Evolutionary conservation across 2,888 invertebrate species (phyloP).

Genomic region (Eupeodes latifasciatus): DNA sequence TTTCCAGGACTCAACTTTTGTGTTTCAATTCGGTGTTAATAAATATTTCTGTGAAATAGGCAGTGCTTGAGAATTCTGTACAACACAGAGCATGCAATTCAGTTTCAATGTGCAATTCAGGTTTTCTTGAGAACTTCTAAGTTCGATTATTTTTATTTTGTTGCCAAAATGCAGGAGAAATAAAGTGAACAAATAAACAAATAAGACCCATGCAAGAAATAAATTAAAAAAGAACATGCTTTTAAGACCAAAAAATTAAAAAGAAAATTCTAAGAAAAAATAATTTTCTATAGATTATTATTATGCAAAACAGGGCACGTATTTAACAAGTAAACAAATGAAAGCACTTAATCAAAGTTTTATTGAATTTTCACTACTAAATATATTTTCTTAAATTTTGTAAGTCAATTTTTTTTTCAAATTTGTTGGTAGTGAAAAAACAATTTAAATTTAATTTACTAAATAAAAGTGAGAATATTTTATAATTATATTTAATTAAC

Average conservation of each 20-base stretch:
- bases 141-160: background rate
- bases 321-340: constrained; percentile 79
- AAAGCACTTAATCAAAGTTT: constrained; percentile 70
- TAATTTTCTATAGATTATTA: constrained; percentile 48
- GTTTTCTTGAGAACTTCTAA: background rate
- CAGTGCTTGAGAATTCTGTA: constrained; percentile 1
- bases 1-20: too few relatives aligned
- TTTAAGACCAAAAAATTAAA: constrained; percentile 5
- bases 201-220: constrained; percentile 29
- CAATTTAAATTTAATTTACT: constrained; percentile 39
- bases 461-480: constrained; percentile 58
- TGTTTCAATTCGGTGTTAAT: too few relatives aligned
- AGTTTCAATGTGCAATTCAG: constrained; percentile 1
- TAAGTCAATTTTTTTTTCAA: constrained; percentile 8
- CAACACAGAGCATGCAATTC: constrained; percentile 15
- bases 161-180: constrained; percentile 27
- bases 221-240: constrained; percentile 32
- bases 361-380: constrained; percentile 54
- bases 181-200: constrained; percentile 14
- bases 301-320: constrained; percentile 77
- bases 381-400: constrained; percentile 22
- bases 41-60: too few relatives aligned
- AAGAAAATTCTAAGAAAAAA: constrained; percentile 27
- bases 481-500: constrained; percentile 23
- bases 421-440: constrained; percentile 40